Percentiles rank a stretch among this genome's conserved stretches.
phyloP scores from a whole-genome alignment of 2,797 vertebrate genomes.

The Chlorospingus semifuscus region DNA sequence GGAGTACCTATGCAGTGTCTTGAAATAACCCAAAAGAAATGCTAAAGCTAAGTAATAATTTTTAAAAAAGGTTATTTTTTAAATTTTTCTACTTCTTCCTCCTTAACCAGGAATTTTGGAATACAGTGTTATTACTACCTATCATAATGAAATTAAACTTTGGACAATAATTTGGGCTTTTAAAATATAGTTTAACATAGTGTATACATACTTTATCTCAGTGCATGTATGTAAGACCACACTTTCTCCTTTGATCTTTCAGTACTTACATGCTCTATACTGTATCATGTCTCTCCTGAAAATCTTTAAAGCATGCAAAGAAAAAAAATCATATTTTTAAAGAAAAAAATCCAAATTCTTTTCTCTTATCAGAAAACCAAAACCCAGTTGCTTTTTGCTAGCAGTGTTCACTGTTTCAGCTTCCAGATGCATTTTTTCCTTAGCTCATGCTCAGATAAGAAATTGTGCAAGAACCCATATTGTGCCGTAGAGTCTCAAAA shows the following conservation, averaged over 20 bases:
- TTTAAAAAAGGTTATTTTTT: fast-evolving
- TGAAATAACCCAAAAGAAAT: not conserved
- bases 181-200: not conserved
- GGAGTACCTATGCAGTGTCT: not conserved
- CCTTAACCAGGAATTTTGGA: not conserved
- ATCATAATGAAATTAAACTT: not conserved
- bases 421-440: slow-evolving; percentile 3
- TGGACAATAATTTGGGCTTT: not conserved
- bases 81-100: not conserved
- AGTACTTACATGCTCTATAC: not conserved
- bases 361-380: not conserved
- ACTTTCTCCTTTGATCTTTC: not conserved
- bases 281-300: not conserved
- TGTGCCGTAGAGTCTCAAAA: not conserved
- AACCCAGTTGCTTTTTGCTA: not conserved
- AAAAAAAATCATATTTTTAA: not conserved
- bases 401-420: not conserved
- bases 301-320: not conserved
- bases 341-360: not conserved
- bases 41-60: not conserved
- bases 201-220: not conserved
- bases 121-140: not conserved
- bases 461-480: not conserved
- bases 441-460: not conserved
- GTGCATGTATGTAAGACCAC: not conserved